Evolutionary conservation across 2,888 invertebrate genomes (phyloP).

Genomic region (Coenonympha glycerion): DNA sequence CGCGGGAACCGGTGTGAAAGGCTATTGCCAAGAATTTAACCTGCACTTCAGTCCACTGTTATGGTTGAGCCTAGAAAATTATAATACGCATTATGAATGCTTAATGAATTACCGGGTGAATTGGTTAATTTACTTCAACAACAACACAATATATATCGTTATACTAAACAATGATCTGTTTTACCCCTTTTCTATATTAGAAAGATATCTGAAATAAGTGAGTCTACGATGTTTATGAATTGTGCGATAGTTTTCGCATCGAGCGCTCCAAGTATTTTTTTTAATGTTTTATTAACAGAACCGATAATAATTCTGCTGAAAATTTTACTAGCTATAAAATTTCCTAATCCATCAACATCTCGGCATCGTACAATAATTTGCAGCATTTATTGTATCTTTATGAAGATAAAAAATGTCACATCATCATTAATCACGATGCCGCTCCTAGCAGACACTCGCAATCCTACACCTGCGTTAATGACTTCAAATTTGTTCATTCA

Average conservation of each 20-base stretch:
- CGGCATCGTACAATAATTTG: neutral
- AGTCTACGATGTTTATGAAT: no score
- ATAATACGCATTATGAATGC: slow-evolving; percentile 29
- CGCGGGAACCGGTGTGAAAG: slow-evolving; percentile 33
- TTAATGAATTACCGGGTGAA: slow-evolving; percentile 24
- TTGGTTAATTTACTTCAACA: slow-evolving; percentile 13
- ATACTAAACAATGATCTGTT: no score
- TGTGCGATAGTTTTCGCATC: no score
- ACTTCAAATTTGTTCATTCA: neutral
- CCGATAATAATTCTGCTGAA: neutral
- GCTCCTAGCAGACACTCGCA: neutral
- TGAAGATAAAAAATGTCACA: neutral
- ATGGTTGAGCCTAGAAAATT: slow-evolving; percentile 29
- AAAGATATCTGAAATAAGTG: no score
- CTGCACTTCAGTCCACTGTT: slow-evolving; percentile 24
- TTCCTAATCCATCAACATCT: neutral
- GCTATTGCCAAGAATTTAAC: slow-evolving; percentile 24
- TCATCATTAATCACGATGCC: neutral
- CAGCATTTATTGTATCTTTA: neutral
- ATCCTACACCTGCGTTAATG: neutral
- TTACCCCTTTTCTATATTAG: no score
- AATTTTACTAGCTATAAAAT: neutral
- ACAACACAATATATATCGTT: no score
- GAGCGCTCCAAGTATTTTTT: no score
- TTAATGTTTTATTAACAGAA: no score